Conservation (phyloP, 2,888 invertebrate genomes). For the Yponomeuta evonymella region DNA sequence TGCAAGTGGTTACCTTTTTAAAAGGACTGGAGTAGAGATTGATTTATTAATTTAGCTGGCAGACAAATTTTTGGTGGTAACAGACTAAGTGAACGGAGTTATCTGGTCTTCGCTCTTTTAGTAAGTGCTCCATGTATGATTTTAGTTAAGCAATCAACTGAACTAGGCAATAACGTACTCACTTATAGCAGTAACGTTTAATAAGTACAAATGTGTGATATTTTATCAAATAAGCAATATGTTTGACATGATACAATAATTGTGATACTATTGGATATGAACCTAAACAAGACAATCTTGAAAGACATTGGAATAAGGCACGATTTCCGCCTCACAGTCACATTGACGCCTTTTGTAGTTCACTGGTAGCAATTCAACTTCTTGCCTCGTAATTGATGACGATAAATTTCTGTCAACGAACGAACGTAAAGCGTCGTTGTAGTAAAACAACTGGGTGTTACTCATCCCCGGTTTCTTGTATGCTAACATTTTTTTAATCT, state of each 20-base stretch:
- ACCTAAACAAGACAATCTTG: not conserved
- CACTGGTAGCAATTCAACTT: too few species aligned
- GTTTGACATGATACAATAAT: not conserved
- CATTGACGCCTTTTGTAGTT: not conserved
- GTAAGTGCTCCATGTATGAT: not conserved
- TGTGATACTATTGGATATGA: not conserved
- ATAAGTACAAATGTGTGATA: constrained; percentile 22
- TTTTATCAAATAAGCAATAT: constrained; percentile 16
- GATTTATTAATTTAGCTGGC: not conserved
- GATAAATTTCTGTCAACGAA: too few species aligned
- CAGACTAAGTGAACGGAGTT: not conserved
- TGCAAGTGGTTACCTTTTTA: not conserved
- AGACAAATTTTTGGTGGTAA: not conserved
- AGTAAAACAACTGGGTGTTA: too few species aligned
- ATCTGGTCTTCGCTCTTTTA: not conserved
- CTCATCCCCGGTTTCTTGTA: too few species aligned
- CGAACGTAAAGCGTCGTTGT: too few species aligned
- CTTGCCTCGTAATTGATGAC: too few species aligned
- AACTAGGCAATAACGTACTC: not conserved
- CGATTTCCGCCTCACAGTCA: not conserved
- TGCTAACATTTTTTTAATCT: too few species aligned
- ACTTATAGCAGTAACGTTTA: not conserved
- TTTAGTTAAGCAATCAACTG: not conserved
- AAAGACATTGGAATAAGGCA: not conserved
- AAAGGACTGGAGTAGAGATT: not conserved